These are phyloP conservation scores for Enteromius radiatus DNA, from an alignment of 2,797 vertebrate genomes.

Conservation along the genomic window DNA sequence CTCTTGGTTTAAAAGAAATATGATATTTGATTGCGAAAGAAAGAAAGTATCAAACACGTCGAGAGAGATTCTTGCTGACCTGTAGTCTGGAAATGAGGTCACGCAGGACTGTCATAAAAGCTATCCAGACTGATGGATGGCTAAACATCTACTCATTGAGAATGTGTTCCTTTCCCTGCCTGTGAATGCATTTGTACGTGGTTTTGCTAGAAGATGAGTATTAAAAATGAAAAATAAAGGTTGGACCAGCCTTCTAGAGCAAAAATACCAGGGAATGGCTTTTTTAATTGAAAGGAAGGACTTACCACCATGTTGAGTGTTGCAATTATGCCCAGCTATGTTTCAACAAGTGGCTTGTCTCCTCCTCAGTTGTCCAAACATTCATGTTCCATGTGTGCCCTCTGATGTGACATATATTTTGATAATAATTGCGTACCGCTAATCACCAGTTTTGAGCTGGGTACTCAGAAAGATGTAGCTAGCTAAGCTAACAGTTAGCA, in stretches of 20 bases:
- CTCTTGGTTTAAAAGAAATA: not conserved
- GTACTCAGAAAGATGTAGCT: not conserved
- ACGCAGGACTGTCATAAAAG: conserved; percentile 40
- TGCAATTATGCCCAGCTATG: not conserved
- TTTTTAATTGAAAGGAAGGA: not conserved
- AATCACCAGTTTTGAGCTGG: not conserved
- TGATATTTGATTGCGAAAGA: not conserved
- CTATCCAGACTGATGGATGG: conserved; percentile 41
- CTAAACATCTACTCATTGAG: conserved; percentile 19
- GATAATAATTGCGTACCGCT: not conserved
- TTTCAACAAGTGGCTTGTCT: not conserved
- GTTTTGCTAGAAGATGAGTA: not conserved
- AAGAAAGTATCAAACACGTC: not conserved
- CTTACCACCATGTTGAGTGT: not conserved
- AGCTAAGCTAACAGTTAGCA: not conserved
- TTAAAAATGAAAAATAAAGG: not conserved
- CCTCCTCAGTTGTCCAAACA: not conserved
- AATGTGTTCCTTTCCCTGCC: not conserved
- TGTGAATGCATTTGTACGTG: not conserved
- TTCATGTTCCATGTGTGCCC: not conserved
- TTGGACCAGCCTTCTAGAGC: not conserved
- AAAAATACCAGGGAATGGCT: not conserved
- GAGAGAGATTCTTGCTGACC: conserved; percentile 8
- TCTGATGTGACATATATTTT: not conserved
- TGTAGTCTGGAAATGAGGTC: conserved; percentile 54